Conservation (phyloP, 92 coral and sea anemone species). For the Epizoanthus fatuus region DNA sequence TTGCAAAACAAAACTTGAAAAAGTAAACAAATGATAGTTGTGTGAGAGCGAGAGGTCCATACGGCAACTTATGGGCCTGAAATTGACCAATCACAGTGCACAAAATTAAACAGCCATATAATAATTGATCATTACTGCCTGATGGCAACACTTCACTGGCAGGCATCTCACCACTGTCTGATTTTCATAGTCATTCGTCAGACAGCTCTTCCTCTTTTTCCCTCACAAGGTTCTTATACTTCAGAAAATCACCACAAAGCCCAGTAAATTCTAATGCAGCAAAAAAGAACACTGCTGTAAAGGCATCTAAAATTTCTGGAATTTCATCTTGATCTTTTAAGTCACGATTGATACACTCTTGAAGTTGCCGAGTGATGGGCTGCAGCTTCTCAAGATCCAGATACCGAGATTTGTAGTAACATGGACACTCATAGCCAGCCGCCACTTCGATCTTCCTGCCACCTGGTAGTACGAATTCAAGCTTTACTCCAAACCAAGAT, state of each 20-base stretch:
- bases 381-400: slow-evolving; percentile 34
- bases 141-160: too few species aligned
- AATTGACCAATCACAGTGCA: too few species aligned
- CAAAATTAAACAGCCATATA: too few species aligned
- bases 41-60: too few species aligned
- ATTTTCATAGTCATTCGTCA: too few species aligned
- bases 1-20: too few species aligned
- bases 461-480: slow-evolving; percentile 50
- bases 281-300: slow-evolving; percentile 60
- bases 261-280: slow-evolving; percentile 30
- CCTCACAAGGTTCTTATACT: neutral
- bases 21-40: too few species aligned
- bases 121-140: too few species aligned
- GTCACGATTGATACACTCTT: slow-evolving; percentile 38
- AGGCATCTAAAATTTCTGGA: slow-evolving; percentile 46
- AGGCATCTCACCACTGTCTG: neutral
- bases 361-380: slow-evolving; percentile 62
- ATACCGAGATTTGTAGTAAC: neutral
- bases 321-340: slow-evolving; percentile 36
- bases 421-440: neutral
- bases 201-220: slow-evolving; percentile 8
- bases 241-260: slow-evolving; percentile 8
- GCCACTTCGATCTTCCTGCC: slow-evolving; percentile 10
- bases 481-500: slow-evolving; percentile 37
- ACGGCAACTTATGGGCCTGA: too few species aligned